A percentile compares a stretch with the other conserved stretches of the same genome.
phyloP scores from a whole-genome alignment of 2,113 vertebrate species.

The Sapayoa aenigma region DNA sequence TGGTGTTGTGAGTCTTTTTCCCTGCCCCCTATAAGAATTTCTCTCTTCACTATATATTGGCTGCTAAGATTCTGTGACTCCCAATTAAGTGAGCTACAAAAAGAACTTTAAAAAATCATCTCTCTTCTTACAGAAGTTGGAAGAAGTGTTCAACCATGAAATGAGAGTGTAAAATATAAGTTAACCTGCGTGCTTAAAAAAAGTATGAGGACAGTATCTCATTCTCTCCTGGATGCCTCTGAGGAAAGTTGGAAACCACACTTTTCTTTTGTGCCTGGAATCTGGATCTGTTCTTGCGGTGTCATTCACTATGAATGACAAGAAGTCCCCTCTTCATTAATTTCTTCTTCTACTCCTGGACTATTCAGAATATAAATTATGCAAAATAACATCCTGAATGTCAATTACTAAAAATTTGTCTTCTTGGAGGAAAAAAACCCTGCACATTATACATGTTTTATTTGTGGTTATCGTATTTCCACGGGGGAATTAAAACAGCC shows the following conservation, averaged over 20 bases:
- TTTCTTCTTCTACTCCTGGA: neutral
- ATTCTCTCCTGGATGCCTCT: neutral
- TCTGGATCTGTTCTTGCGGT: neutral
- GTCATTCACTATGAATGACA: neutral
- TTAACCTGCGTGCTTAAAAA: neutral
- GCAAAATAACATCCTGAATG: neutral
- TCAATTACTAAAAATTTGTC: neutral
- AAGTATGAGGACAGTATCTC: neutral
- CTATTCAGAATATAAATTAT: conserved; percentile 1
- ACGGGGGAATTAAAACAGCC: neutral
- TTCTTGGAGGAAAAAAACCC: neutral
- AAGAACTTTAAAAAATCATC: neutral
- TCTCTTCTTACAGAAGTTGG: neutral
- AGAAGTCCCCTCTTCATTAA: neutral
- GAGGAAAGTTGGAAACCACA: neutral
- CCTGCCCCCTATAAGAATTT: accelerated
- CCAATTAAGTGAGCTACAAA: neutral
- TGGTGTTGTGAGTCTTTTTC: neutral
- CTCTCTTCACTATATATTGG: neutral
- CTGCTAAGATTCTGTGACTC: neutral
- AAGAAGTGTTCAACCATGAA: neutral
- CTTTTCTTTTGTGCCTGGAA: neutral
- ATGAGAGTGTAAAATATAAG: neutral
- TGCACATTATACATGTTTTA: neutral
- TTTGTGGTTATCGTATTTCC: neutral